Percentiles rank a stretch among this genome's conserved stretches.
Conservation (phyloP, 1,140 invertebrate genomes). For the Atta colombica region DNA sequence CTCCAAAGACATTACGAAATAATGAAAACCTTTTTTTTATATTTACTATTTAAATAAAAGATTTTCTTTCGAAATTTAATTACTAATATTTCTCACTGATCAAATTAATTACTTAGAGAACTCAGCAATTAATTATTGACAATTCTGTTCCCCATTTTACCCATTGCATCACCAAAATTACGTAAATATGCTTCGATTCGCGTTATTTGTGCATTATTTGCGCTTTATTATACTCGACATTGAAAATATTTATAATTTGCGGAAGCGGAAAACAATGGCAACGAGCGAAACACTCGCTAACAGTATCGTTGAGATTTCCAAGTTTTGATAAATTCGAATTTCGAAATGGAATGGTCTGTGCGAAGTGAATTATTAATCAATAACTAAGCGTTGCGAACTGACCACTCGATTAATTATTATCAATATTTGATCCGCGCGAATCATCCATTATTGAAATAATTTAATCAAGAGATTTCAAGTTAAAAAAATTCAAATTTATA, state of each 20-base stretch:
- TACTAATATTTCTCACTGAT: neutral
- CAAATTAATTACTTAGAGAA: conserved; percentile 6
- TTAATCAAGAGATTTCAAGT: neutral
- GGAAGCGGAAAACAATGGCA: conserved; percentile 30
- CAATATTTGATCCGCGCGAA: conserved; percentile 28
- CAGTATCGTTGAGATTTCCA: conserved; percentile 11
- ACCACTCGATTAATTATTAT: conserved; percentile 35
- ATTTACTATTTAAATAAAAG: neutral
- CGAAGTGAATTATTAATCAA: conserved; percentile 35
- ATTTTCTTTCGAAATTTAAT: conserved; percentile 15
- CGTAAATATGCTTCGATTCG: conserved; percentile 24
- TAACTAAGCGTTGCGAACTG: neutral
- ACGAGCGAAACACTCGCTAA: conserved; percentile 4
- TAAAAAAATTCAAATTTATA: conserved; percentile 10
- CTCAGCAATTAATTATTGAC: conserved; percentile 30
- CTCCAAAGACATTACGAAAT: neutral
- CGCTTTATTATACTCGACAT: conserved; percentile 38
- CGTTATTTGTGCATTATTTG: conserved; percentile 14
- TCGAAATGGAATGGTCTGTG: neutral
- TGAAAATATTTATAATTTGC: conserved; percentile 60
- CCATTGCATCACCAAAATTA: conserved; percentile 29
- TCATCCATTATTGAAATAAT: conserved; percentile 21
- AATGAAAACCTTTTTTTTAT: neutral
- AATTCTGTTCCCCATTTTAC: conserved; percentile 12
- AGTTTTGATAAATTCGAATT: conserved; percentile 36